phyloP scores from a whole-genome alignment of 2,113 vertebrate genomes.

The Antechinus flavipes region DNA sequence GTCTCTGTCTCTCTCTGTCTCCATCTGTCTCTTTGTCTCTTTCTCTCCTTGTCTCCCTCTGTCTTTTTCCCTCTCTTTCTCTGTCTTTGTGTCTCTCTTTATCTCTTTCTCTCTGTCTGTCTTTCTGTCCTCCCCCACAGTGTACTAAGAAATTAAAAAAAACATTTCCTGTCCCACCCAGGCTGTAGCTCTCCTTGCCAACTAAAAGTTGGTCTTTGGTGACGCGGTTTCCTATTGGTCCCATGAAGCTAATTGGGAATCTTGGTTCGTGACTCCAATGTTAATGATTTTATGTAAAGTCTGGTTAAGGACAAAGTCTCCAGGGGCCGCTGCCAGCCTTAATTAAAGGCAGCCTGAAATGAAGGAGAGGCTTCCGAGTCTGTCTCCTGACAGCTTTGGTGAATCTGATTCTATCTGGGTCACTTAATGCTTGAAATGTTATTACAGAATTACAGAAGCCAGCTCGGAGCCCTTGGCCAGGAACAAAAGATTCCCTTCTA shows the following conservation, averaged over 20 bases:
- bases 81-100: no score
- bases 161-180: slow-evolving; percentile 20
- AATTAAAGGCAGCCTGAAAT: slow-evolving; percentile 35
- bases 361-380: not conserved
- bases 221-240: slow-evolving; percentile 3
- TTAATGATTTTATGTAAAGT: not conserved
- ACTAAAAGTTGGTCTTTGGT: not conserved
- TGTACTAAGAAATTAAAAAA: not conserved
- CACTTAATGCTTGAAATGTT: slow-evolving; percentile 51
- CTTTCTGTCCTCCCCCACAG: no score
- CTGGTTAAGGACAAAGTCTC: slow-evolving; percentile 36
- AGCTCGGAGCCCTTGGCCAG: not conserved
- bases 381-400: not conserved
- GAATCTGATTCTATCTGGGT: slow-evolving; percentile 21
- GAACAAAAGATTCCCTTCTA: not conserved
- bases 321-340: not conserved
- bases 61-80: no score
- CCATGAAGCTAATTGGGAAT: not conserved
- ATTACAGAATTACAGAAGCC: not conserved
- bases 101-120: no score
- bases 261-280: fast-evolving
- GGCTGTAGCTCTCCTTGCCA: slow-evolving; percentile 10
- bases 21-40: no score
- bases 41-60: no score
- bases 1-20: not conserved